Evolutionary conservation across 1,140 invertebrate genomes (phyloP).

Genomic region (Saxidomus purpurata): DNA sequence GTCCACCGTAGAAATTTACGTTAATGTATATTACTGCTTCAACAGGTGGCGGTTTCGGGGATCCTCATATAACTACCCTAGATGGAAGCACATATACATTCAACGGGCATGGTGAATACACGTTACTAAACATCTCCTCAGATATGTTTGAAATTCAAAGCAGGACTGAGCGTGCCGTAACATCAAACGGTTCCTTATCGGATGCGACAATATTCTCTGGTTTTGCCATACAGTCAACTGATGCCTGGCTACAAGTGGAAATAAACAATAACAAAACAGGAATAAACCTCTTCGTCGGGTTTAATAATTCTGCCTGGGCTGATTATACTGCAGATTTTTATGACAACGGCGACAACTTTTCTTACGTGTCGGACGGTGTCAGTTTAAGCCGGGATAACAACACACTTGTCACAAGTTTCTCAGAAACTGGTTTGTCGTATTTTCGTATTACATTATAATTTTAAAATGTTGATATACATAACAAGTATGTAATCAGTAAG

Average conservation of each 20-base stretch:
- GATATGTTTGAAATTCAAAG: conserved; percentile 67
- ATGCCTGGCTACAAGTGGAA: conserved; percentile 28
- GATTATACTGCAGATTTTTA: conserved; percentile 9
- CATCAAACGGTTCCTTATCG: conserved; percentile 61
- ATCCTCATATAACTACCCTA: conserved; percentile 70
- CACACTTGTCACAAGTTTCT: conserved; percentile 5
- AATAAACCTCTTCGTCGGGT: not conserved
- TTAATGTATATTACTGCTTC: too few species aligned
- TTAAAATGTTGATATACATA: too few species aligned
- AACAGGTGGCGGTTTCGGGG: conserved; percentile 54
- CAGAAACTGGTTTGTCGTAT: not conserved
- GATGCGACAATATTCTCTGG: conserved; percentile 27
- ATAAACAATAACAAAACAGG: conserved; percentile 7
- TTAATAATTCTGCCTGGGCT: not conserved
- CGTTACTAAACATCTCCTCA: conserved; percentile 29
- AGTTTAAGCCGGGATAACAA: not conserved
- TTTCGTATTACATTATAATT: not conserved
- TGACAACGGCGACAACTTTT: not conserved
- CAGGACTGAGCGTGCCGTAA: conserved; percentile 64
- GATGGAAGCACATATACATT: conserved; percentile 70
- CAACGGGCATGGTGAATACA: conserved; percentile 70
- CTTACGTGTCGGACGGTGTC: not conserved
- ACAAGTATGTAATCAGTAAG: not conserved
- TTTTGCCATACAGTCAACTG: not conserved
- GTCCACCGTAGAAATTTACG: too few species aligned